phyloP scores from a whole-genome alignment of 64 coral and sea anemone genomes.

The Platygyra sinensis region DNA sequence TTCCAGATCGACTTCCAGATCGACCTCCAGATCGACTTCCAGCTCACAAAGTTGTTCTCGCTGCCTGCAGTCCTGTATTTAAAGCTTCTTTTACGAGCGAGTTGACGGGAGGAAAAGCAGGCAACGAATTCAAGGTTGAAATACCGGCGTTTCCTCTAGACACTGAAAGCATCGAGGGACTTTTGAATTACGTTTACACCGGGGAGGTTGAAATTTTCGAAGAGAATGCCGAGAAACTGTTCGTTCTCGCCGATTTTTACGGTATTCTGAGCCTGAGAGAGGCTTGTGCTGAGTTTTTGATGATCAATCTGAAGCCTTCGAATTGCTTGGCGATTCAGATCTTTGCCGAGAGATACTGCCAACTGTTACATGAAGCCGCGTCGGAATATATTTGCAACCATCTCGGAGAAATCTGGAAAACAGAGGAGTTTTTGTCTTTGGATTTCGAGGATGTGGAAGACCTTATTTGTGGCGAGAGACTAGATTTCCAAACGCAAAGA shows the following conservation, averaged over 20 bases:
- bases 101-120: background rate
- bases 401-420: constrained; percentile 3
- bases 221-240: background rate
- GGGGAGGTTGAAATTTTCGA: constrained; percentile 14
- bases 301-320: background rate
- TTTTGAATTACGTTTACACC: constrained; percentile 37
- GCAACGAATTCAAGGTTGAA: background rate
- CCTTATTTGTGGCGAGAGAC: background rate
- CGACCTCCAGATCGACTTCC: too few relatives aligned
- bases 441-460: constrained; percentile 1
- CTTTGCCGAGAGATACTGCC: constrained; percentile 8
- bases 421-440: constrained; percentile 6
- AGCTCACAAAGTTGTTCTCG: constrained; percentile 7
- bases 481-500: constrained; percentile 8
- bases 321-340: constrained; percentile 30
- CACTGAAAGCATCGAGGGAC: background rate
- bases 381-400: constrained; percentile 21
- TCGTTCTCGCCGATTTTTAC: background rate
- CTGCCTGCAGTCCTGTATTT: background rate
- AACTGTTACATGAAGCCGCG: background rate
- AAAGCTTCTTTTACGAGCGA: background rate
- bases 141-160: background rate
- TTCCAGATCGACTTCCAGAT: too few relatives aligned
- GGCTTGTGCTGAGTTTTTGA: constrained; percentile 13
- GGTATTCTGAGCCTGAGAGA: constrained; percentile 1